Evolutionary conservation across 2,113 vertebrate species (phyloP), one percentile per base, ranked within the genome.

Genomic region (Motacilla tschutschensis): DNA sequence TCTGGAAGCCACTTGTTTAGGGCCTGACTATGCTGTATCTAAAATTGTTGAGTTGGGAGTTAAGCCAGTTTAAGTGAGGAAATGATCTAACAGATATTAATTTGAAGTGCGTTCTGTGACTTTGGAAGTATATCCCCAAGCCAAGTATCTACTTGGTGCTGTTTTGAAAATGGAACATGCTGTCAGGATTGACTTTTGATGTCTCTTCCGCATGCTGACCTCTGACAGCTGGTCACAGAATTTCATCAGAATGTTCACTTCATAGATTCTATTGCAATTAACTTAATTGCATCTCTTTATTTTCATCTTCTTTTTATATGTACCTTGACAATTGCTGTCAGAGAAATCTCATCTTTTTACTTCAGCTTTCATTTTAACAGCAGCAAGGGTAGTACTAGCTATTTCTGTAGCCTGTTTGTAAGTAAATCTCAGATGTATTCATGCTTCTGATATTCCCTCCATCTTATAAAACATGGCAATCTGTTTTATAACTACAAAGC

Each of bases 401-500:
- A 73, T 89, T 88, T 88, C 36, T 92, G 36, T 86, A 48, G 33
- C 20, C 29, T 84, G 44, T 76, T 92, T 79, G 48, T 82, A 91
- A 82, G 70, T 75, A 91, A 66, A 69, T 84, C 67, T 82, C 47
- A 62, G 31, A 33, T 3, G 3, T 69, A 55, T 55, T 82, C 25
- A 24, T n/a, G 48, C 81, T 75, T 88, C 1, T 6, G 46, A 51
- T 84, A 29, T 13, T 76, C 35, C 9, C 17, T 78, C 41, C 82
- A n/a, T n/a, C 50, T 89, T 79, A 60, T 26, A 65, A 88, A 88
- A 51, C 20, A 3, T 25, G 38, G n/a, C 19, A 66, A 17, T 26
- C 10, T 76, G 36, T 44, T 79, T 84, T 66, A 10, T 66, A 88
- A 65, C 28, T 76, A 41, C 28, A 59, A 66, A 86, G 73, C 33